Conservation (phyloP, 1,140 invertebrate species). For the Drosophila neocordata region DNA sequence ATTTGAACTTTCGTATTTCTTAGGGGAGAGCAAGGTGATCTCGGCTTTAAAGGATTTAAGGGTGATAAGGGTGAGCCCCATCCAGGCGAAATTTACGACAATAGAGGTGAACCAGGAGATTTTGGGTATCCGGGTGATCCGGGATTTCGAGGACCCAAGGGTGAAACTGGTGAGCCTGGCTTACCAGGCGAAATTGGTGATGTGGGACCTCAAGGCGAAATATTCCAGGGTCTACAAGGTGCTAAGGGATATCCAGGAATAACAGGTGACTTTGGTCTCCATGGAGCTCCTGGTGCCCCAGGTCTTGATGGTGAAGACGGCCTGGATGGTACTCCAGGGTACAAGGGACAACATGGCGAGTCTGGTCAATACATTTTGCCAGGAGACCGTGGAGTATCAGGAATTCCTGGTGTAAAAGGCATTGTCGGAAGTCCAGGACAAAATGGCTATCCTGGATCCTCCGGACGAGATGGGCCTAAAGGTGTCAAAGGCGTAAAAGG, state of each 20-base stretch:
- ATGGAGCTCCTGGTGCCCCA: constrained; percentile 82
- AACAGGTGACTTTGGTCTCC: constrained; percentile 65
- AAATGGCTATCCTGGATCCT: constrained; percentile 48
- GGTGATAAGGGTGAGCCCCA: constrained; percentile 85
- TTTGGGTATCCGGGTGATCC: constrained; percentile 48
- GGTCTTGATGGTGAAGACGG: constrained; percentile 83
- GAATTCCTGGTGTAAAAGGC: constrained; percentile 83
- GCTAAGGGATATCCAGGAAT: constrained; percentile 84
- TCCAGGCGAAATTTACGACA: constrained; percentile 74
- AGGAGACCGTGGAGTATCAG: constrained; percentile 80
- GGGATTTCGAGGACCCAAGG: constrained; percentile 74
- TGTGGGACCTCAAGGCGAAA: constrained; percentile 55
- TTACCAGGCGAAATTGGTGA: constrained; percentile 49
- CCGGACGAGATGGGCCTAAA: constrained; percentile 56
- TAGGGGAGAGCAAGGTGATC: constrained; percentile 83
- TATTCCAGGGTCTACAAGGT: constrained; percentile 82
- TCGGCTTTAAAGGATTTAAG: constrained; percentile 83
- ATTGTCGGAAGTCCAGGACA: constrained; percentile 82
- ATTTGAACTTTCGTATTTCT: background rate
- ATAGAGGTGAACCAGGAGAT: constrained; percentile 65
- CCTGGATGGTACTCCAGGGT: constrained; percentile 82
- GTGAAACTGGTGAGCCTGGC: constrained; percentile 59
- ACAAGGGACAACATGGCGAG: constrained; percentile 84
- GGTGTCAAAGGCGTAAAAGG: constrained; percentile 77
- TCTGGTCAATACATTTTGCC: constrained; percentile 81